Base-by-base conservation (phyloP, 2,888 invertebrate species). In the Nebria salina region DNA sequence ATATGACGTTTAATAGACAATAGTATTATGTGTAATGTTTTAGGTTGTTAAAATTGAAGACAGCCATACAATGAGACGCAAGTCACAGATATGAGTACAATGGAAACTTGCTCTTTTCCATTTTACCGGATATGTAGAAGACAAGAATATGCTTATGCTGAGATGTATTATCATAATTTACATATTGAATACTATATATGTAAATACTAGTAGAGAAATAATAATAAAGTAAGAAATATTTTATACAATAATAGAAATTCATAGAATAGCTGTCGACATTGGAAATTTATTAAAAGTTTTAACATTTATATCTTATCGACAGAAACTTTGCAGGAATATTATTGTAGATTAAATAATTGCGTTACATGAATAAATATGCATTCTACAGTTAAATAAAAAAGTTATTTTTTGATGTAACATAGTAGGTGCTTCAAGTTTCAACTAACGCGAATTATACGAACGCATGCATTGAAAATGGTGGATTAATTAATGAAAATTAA, bases 41-140 rank as follows among this genome's bases (percentile, higher is more conserved):
- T 65, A n/a, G n/a, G n/a, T 25, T 66, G 15, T 66, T 15, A 66
- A 66, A 66, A 15, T 7, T 20, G 66, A 11, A 20, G 66, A 66
- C 66, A 66, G 66, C 66, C 25, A 7, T 25, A 66, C 66, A 66
- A 66, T 66, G 8, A 15, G 7, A 25, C 66, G 66, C 5, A 65
- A 20, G 13, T 66, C 1, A 66, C 66, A 66, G 66, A 20, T 66
- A 66, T 66, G 66, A 66, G n/a, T 66, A 66, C 25, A 11, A 66
- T 66, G 66, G 25, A 66, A 66, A 66, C 11, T 66, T 66, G 15
- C 25, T 25, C 15, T 11, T 66, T 7, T 66, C 1, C n/a, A 66
- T 66, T 66, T 15, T 13, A 13, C 66, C 15, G 13, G 15, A 66
- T 66, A 66, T 66, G 7, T 66, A 34, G 0, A 34, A 34, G 34